A percentile compares a stretch with the other conserved stretches of the same genome.
Evolutionary conservation across 2,113 vertebrate species (phyloP).

Genomic region (Siniperca knerii): DNA sequence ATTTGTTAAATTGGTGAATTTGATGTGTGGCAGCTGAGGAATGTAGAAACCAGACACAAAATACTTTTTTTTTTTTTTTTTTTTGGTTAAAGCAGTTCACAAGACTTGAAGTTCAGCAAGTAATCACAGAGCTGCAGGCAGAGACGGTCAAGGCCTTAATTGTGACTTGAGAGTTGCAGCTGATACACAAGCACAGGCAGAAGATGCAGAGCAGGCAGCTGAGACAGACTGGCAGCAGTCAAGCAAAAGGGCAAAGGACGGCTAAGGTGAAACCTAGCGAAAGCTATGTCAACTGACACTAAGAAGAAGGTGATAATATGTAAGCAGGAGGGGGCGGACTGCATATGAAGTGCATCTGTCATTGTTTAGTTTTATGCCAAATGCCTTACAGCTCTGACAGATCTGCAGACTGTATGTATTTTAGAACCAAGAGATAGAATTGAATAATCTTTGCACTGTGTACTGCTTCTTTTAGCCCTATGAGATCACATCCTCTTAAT

Average conservation of each 20-base stretch:
- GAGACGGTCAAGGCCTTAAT: background rate
- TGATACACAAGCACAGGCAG: too few relatives aligned
- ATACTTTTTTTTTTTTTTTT: too few relatives aligned
- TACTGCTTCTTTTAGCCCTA: too few relatives aligned
- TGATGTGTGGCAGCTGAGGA: background rate
- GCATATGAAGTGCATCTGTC: background rate
- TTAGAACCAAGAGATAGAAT: background rate
- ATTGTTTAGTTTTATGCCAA: background rate
- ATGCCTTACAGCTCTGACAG: background rate
- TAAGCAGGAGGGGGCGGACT: background rate
- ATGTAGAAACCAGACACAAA: background rate
- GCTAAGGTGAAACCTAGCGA: background rate
- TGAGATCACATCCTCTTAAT: too few relatives aligned
- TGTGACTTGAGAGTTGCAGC: background rate
- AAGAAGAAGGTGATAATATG: background rate
- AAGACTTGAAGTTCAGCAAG: background rate
- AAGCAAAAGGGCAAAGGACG: background rate
- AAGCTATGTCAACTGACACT: background rate
- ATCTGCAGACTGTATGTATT: background rate
- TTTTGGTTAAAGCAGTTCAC: background rate
- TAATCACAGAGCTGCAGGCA: background rate
- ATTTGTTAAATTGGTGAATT: background rate
- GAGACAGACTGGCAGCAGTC: background rate
- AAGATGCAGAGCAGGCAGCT: too few relatives aligned
- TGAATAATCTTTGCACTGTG: background rate